A percentile compares a stretch with the other conserved stretches of the same genome.
Evolutionary conservation across 1,140 invertebrate genomes (phyloP).

Genomic region (Globodera ellingtonae): DNA sequence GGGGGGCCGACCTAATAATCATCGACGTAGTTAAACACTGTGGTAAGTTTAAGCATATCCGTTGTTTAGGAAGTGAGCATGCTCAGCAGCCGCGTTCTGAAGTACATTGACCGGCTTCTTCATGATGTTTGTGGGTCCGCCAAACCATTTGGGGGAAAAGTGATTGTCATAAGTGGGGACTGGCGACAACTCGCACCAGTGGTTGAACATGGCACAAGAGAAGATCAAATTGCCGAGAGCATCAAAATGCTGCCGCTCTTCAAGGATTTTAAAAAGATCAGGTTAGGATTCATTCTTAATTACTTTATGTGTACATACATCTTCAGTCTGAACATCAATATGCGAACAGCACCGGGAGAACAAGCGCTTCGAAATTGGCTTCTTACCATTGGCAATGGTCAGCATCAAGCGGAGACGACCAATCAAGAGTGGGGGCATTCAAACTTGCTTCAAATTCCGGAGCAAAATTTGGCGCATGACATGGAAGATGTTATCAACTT

Average conservation of each 20-base stretch:
- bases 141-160: slow-evolving; percentile 55
- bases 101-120: too few relatives aligned
- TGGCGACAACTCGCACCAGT: slow-evolving; percentile 59
- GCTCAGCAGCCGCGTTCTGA: too few relatives aligned
- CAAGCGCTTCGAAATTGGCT: background rate
- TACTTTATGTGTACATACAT: background rate
- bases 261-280: slow-evolving; percentile 17
- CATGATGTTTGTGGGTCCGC: background rate
- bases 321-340: slow-evolving; percentile 15
- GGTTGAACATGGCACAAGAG: slow-evolving; percentile 16
- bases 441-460: background rate
- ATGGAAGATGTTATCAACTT: background rate
- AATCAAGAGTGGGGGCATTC: background rate
- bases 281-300: background rate
- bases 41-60: background rate
- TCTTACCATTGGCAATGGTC: slow-evolving; percentile 1
- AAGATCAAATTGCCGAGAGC: slow-evolving; percentile 17
- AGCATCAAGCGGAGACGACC: background rate
- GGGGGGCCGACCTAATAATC: background rate
- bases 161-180: slow-evolving; percentile 58
- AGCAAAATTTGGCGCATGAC: background rate
- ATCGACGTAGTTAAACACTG: background rate
- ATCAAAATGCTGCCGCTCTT: background rate
- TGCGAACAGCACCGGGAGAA: slow-evolving; percentile 13
- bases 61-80: slow-evolving; percentile 1